Evolutionary conservation across 2,888 invertebrate species (phyloP).

Genomic region (Melipona bicolor): DNA sequence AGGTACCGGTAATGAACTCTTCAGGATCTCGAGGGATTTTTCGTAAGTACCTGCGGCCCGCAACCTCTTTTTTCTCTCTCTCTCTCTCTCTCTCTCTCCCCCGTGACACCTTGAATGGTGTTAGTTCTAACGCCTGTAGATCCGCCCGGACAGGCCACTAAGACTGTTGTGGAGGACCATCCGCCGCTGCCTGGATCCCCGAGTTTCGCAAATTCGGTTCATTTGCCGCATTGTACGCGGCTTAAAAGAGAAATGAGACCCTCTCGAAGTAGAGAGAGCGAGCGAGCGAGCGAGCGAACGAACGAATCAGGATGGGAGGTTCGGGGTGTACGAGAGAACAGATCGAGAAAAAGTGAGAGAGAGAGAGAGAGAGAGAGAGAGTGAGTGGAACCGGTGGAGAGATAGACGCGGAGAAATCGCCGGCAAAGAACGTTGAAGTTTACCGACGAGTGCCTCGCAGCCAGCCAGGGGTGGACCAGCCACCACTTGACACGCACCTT

Average conservation of each 20-base stretch:
- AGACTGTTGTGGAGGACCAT: conserved; percentile 71
- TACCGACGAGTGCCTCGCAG: conserved; percentile 75
- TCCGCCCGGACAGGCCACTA: conserved; percentile 73
- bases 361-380: conserved; percentile 34
- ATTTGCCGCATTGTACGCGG: conserved; percentile 83
- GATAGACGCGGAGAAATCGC: conserved; percentile 71
- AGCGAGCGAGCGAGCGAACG: not conserved
- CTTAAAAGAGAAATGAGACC: conserved; percentile 81
- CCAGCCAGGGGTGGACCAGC: conserved; percentile 49
- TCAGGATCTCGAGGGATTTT: conserved; percentile 66
- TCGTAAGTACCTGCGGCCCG: conserved; percentile 72
- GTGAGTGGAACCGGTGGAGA: conserved; percentile 38
- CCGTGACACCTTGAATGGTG: conserved; percentile 83
- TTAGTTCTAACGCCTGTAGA: conserved; percentile 83
- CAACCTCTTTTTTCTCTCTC: conserved; percentile 71
- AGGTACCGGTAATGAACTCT: conserved; percentile 78
- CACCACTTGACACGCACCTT: conserved; percentile 60
- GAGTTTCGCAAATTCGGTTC: conserved; percentile 84
- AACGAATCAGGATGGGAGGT: not conserved
- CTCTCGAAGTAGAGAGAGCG: conserved; percentile 71
- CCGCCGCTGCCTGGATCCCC: conserved; percentile 65
- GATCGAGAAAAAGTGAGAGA: conserved; percentile 29
- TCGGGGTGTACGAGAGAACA: conserved; percentile 2
- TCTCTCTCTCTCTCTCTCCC: conserved; percentile 66
- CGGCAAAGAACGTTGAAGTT: conserved; percentile 83